Percentiles rank a stretch among this genome's conserved stretches.
Evolutionary conservation across 2,888 invertebrate genomes (phyloP).

Genomic region (Dolichopus griseipennis): DNA sequence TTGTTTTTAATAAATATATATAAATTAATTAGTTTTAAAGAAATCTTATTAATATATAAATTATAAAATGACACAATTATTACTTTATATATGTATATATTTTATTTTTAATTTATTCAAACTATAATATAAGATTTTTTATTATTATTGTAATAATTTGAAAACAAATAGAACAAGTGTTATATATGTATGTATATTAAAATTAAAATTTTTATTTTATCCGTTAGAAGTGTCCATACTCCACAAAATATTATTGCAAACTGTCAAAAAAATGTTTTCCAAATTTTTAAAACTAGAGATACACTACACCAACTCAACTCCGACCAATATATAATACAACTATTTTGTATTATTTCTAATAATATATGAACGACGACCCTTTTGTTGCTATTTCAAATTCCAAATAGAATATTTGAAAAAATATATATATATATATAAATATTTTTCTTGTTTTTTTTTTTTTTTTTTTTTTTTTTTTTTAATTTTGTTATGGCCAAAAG

Average conservation of each 20-base stretch:
- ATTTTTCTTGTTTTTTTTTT: too few species aligned
- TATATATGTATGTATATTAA: not conserved
- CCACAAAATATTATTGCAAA: conserved; percentile 25
- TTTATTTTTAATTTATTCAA: not conserved
- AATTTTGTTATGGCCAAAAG: not conserved
- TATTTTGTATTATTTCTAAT: not conserved
- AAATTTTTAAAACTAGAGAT: not conserved
- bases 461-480: not conserved
- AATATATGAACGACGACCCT: not conserved
- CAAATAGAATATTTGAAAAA: not conserved
- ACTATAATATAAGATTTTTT: too few species aligned
- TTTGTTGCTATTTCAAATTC: not conserved
- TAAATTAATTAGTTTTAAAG: too few species aligned
- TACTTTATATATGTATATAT: not conserved
- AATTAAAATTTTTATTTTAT: not conserved
- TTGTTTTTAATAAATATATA: too few species aligned
- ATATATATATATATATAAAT: too few species aligned
- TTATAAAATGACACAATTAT: too few species aligned
- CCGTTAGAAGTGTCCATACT: conserved; percentile 20
- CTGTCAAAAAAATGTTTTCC: conserved; percentile 14
- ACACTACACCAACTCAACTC: not conserved
- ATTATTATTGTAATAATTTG: too few species aligned
- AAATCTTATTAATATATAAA: too few species aligned
- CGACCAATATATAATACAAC: not conserved
- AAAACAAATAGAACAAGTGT: not conserved